Evolutionary conservation across 2,113 vertebrate species (phyloP).

Genomic region (Chelonoidis abingdonii): DNA sequence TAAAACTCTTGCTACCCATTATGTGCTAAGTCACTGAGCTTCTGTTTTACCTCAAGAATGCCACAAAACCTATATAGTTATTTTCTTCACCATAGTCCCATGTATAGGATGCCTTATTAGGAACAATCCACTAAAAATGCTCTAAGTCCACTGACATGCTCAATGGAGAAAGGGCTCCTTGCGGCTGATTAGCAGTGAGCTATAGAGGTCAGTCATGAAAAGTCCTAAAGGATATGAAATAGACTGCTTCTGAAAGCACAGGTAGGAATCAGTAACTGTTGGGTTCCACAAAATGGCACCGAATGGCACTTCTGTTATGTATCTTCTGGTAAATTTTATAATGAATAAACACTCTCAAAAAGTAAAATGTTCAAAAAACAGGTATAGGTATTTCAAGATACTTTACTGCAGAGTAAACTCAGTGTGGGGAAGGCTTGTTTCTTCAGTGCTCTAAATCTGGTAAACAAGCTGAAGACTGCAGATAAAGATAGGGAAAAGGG

Average conservation of each 20-base stretch:
- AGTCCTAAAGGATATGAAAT: not conserved
- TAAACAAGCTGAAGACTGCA: not conserved
- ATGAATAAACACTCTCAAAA: constrained; percentile 9
- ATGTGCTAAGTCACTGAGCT: not conserved
- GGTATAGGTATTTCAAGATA: not conserved
- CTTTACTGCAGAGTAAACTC: not conserved
- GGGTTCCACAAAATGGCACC: not conserved
- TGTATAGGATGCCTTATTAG: not conserved
- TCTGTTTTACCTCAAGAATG: not conserved
- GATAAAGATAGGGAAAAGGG: not conserved
- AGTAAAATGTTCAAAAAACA: not conserved
- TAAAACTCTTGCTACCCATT: not conserved
- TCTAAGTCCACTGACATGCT: not conserved
- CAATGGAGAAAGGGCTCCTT: not conserved
- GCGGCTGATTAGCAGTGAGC: not conserved
- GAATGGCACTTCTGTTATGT: not conserved
- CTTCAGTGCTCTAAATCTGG: not conserved
- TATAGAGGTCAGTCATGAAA: not conserved
- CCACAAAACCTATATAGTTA: not conserved
- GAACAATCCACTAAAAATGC: not conserved
- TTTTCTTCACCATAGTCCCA: not conserved
- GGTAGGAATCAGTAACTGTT: not conserved
- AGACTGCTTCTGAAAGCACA: not conserved
- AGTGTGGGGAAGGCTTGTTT: not conserved
- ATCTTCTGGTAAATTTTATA: not conserved